Evolutionary conservation across 2,888 invertebrate genomes (phyloP).

Genomic region (Oconnorella tubifera): DNA sequence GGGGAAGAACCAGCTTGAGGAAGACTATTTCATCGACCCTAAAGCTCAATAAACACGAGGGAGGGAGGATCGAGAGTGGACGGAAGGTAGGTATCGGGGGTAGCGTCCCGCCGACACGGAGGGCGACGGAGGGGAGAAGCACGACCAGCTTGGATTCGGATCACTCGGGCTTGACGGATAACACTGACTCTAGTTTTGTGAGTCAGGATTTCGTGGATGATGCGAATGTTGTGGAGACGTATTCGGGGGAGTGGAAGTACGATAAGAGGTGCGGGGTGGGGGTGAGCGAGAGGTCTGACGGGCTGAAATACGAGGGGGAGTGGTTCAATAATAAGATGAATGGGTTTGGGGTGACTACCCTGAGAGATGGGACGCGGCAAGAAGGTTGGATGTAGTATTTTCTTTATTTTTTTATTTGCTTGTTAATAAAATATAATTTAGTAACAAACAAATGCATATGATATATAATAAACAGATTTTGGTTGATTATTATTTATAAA

Average conservation of each 20-base stretch:
- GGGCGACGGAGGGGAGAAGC: slow-evolving; percentile 65
- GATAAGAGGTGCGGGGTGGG: slow-evolving; percentile 97
- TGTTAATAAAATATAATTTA: no score
- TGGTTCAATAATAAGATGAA: slow-evolving; percentile 99
- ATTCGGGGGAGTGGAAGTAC: slow-evolving; percentile 99
- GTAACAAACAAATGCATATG: no score
- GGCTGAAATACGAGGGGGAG: slow-evolving; percentile 95
- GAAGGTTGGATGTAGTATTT: no score
- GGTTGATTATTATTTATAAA: no score
- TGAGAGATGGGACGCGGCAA: slow-evolving; percentile 90
- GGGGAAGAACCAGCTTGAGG: slow-evolving; percentile 72
- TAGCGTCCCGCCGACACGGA: neutral
- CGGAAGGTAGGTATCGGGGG: neutral
- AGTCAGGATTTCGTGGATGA: slow-evolving; percentile 83
- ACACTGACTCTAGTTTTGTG: slow-evolving; percentile 55
- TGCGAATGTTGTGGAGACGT: slow-evolving; percentile 92
- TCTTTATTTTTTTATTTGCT: neutral
- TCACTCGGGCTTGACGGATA: slow-evolving; percentile 76
- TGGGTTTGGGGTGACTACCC: slow-evolving; percentile 97
- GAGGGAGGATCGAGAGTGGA: neutral
- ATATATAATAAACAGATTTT: no score
- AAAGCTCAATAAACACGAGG: slow-evolving; percentile 13
- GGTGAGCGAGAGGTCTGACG: slow-evolving; percentile 95
- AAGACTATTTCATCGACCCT: slow-evolving; percentile 14
- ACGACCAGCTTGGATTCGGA: slow-evolving; percentile 76